Base-by-base conservation (phyloP, 2,888 invertebrate species). In the Eupithecia inturbata region DNA sequence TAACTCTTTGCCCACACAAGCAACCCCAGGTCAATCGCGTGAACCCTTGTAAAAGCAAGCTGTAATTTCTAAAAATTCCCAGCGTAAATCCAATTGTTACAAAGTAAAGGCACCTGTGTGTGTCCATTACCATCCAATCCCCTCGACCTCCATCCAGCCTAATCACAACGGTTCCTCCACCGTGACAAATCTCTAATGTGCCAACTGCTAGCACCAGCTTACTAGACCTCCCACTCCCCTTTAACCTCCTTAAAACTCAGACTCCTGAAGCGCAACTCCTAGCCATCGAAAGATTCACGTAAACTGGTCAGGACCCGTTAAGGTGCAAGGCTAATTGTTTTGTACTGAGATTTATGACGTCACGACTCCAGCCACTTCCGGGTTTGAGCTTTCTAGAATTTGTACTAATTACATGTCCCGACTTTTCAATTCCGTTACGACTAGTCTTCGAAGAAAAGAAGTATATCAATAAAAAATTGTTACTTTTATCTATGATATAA, bases 311-410 rank as follows among this genome's bases (percentile, higher is more conserved):
- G 78, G 82, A 80, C 76, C 83, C 83, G 85, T 84, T 83, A 83
- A 89, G 88, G 87, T 89, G 88, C 83, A 88, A 89, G 87, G 87
- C 89, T 91, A 91, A 91, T 91, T 91, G 89, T 90, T 91, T 89
- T 80, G 83, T 85, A 86, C 83, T 81, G 82, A 84, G 87, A 89
- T 91, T 90, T 91, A 91, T 89, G 87, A 88, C 89, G 86, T 89
- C 89, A 90, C 88, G 89, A 85, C 77, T 77, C 57, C 78, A 78
- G 75, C 81, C 76, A 85, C 83, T 87, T 85, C 87, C 87, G 82
- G 81, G 82, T 74, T 73, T 60, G 57, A 53, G 73, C 71, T 77
- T 74, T 75, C 73, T 73, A 72, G 63, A 57, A 73, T 72, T 72
- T 49, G 62, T 68, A 68, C 60, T 67, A 67, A 72, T 75, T 72